Percentiles rank a stretch among this genome's conserved stretches.
Conservation (phyloP, 2,113 vertebrate genomes). For the Enhydra lutris region DNA sequence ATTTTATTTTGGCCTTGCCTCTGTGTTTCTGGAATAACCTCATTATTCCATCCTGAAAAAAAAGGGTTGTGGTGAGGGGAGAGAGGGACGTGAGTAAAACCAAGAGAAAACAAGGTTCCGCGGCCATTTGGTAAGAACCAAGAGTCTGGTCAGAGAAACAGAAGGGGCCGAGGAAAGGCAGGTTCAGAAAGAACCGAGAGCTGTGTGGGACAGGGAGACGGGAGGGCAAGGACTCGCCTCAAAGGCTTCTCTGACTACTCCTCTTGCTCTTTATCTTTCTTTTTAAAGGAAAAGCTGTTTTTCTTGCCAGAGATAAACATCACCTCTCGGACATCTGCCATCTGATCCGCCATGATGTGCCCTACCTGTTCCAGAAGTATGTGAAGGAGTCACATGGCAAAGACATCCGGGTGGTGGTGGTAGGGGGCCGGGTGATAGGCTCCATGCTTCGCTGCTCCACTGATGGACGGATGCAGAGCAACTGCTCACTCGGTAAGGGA, state of each 20-base stretch:
- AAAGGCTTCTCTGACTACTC: neutral
- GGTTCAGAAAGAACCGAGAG: neutral
- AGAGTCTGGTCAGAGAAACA: neutral
- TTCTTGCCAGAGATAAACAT: slow-evolving; percentile 92
- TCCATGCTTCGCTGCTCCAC: slow-evolving; percentile 94
- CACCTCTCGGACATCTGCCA: slow-evolving; percentile 93
- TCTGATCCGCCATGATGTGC: slow-evolving; percentile 91
- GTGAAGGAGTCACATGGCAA: slow-evolving; percentile 93
- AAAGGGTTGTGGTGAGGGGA: neutral
- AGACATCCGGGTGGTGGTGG: slow-evolving; percentile 91
- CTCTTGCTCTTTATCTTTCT: slow-evolving; percentile 24
- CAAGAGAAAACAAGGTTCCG: neutral
- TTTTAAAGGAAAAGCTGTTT: slow-evolving; percentile 90
- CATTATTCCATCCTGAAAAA: neutral
- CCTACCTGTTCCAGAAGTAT: slow-evolving; percentile 94
- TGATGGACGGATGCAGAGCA: slow-evolving; percentile 94
- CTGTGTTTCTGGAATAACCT: slow-evolving; percentile 2
- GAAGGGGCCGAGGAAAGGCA: neutral
- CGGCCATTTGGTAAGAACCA: neutral
- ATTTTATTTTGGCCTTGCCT: neutral
- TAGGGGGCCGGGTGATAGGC: slow-evolving; percentile 90
- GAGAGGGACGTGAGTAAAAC: neutral
- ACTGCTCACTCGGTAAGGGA: slow-evolving; percentile 88
- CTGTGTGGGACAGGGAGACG: neutral
- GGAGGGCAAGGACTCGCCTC: neutral